These are phyloP conservation scores for Penaeus monodon DNA, from an alignment of 2,888 invertebrate genomes.

Conservation along the genomic window DNA sequence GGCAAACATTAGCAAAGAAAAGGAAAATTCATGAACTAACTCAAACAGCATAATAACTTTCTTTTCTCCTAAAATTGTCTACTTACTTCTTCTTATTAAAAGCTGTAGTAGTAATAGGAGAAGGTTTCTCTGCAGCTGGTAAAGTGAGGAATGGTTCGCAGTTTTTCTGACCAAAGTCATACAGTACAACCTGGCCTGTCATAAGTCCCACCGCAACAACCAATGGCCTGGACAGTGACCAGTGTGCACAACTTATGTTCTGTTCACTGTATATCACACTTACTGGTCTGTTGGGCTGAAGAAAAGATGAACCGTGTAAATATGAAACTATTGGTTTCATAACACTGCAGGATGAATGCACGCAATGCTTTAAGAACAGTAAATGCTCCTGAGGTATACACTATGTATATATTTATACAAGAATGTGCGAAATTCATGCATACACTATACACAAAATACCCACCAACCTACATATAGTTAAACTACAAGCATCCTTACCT, in stretches of 20 bases:
- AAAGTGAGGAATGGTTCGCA: slow-evolving; percentile 51
- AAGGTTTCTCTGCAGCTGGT: slow-evolving; percentile 53
- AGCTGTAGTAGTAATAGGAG: slow-evolving; percentile 38
- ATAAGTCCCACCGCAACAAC: slow-evolving; percentile 43
- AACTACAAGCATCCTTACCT: slow-evolving; percentile 67
- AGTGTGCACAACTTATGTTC: slow-evolving; percentile 40
- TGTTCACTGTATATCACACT: slow-evolving; percentile 54
- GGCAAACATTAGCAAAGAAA: too few relatives aligned
- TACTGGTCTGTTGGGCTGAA: slow-evolving; percentile 62
- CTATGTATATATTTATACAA: too few relatives aligned
- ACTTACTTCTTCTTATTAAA: slow-evolving; percentile 61
- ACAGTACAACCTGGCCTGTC: slow-evolving; percentile 47
- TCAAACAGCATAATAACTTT: too few relatives aligned
- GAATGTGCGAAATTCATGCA: too few relatives aligned
- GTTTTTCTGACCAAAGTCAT: slow-evolving; percentile 34
- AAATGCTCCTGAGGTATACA: too few relatives aligned
- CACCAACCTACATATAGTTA: not conserved
- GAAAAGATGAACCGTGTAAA: not conserved
- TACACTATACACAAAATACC: not conserved
- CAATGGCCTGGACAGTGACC: slow-evolving; percentile 56
- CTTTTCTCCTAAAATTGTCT: too few relatives aligned
- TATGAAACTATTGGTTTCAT: too few relatives aligned
- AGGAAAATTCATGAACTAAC: too few relatives aligned
- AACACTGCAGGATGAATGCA: too few relatives aligned
- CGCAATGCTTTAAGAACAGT: too few relatives aligned